Evolutionary conservation across 1,140 invertebrate species (phyloP), one percentile per base, ranked within the genome.

Genomic region (Ceratosolen solmsi): DNA sequence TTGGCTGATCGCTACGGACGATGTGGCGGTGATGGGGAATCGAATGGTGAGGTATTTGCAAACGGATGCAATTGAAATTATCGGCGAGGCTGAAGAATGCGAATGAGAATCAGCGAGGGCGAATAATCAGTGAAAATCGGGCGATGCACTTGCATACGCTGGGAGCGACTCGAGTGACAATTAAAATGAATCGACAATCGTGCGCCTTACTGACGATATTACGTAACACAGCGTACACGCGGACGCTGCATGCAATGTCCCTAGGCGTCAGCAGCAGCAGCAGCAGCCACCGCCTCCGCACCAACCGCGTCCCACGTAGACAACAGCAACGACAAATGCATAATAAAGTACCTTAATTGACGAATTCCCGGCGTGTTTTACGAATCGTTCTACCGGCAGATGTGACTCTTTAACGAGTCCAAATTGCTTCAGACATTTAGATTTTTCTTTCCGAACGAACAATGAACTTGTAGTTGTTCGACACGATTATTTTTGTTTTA

Each of bases 151-250:
- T 77, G 49, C 30, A 22, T 46, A n/a, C 60, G 27, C 13, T 17
- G 33, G 36, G 36, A 9, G 56, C 13, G 56, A 5, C 74, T 63
- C 11, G 11, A 87, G 86, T 86, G 87, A 87, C 88, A 88, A 90
- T 89, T 89, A 89, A 89, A 89, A 82, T 83, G 84, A 87, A 88
- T 80, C 79, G 84, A 46, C 58, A 85, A 84, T 87, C 88, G 86
- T 85, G 86, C 83, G 83, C 72, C 83, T 85, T n/a, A 84, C 84
- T 87, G 80, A 84, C 76, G 72, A 82, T 80, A 78, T 63, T 41
- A 27, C 15, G 41, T n/a, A n/a, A n/a, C n/a, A n/a, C n/a, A n/a
- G n/a, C n/a, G n/a, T n/a, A n/a, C 49, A 15, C 41, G 41, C 41
- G 41, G 5, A n/a, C n/a, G n/a, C n/a, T n/a, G n/a, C n/a, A n/a